phyloP scores from a whole-genome alignment of 2,797 vertebrate species.

The Malacoctenus gilli region DNA sequence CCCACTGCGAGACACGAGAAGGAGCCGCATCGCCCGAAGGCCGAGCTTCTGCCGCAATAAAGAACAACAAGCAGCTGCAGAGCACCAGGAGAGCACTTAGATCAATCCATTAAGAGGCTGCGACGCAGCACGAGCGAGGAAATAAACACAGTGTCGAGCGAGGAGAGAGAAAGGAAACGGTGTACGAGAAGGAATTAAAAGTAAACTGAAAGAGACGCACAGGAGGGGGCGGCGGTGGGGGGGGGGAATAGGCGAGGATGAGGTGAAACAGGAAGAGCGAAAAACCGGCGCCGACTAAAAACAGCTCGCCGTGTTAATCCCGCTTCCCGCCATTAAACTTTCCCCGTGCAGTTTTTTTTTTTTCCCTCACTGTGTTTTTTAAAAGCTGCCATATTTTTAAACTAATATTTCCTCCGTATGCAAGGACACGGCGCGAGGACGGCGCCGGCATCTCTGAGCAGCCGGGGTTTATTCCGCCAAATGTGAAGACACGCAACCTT shows the following conservation, averaged over 20 bases:
- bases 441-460: conserved; percentile 7
- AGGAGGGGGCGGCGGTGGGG: conserved; percentile 4
- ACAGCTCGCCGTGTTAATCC: conserved; percentile 9
- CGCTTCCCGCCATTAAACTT: no score
- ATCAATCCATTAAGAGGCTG: conserved; percentile 70
- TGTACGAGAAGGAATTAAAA: conserved; percentile 60
- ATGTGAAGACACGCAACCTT: conserved; percentile 46
- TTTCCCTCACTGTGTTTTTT: conserved; percentile 6
- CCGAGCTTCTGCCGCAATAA: conserved; percentile 59
- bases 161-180: conserved; percentile 42
- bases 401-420: conserved; percentile 12
- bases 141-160: conserved; percentile 52
- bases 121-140: conserved; percentile 54
- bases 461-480: conserved; percentile 21
- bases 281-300: conserved; percentile 3
- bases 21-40: conserved; percentile 44
- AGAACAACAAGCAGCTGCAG: conserved; percentile 68
- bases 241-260: conserved; percentile 23
- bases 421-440: conserved; percentile 46
- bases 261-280: neutral
- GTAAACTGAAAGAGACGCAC: conserved; percentile 51
- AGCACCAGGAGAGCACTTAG: conserved; percentile 67
- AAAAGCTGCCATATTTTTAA: conserved; percentile 23
- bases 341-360: no score
- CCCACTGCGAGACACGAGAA: conserved; percentile 42